Conservation (phyloP, 2,888 invertebrate genomes). For the Eupithecia centaureata region DNA sequence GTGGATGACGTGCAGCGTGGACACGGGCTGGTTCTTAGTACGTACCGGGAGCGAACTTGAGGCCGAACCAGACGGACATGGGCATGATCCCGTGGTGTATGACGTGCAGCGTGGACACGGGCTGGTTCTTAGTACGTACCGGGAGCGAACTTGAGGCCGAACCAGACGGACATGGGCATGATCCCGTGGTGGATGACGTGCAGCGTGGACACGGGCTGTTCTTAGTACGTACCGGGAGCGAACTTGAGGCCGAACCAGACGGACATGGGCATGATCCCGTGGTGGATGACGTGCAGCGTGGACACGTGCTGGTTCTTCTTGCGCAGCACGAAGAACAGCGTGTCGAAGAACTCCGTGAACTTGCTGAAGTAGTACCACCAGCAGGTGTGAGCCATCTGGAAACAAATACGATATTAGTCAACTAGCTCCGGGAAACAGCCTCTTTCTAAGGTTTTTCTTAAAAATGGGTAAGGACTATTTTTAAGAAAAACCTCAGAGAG, state of each 20-base stretch:
- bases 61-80: conserved; percentile 97
- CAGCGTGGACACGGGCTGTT: not conserved
- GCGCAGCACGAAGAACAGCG: conserved; percentile 97
- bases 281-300: conserved; percentile 97
- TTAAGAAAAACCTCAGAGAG: too few species aligned
- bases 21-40: conserved; percentile 39
- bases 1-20: not conserved
- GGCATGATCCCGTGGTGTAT: conserved; percentile 99
- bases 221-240: conserved; percentile 90
- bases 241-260: conserved; percentile 98
- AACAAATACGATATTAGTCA: too few species aligned
- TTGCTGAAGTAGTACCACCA: conserved; percentile 99
- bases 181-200: not conserved
- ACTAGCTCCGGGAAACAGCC: too few species aligned
- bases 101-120: conserved; percentile 96
- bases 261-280: conserved; percentile 98
- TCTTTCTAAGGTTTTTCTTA: too few species aligned
- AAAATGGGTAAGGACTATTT: too few species aligned
- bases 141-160: conserved; percentile 97
- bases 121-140: conserved; percentile 93
- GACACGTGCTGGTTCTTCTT: conserved; percentile 98
- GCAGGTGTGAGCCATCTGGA: conserved; percentile 94
- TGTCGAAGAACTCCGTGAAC: conserved; percentile 98
- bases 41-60: conserved; percentile 96
- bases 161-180: conserved; percentile 96